Percentiles rank a stretch among this genome's conserved stretches.
These are phyloP conservation scores for Globodera rostochiensis DNA, from an alignment of 1,140 invertebrate species.

Conservation along the genomic window DNA sequence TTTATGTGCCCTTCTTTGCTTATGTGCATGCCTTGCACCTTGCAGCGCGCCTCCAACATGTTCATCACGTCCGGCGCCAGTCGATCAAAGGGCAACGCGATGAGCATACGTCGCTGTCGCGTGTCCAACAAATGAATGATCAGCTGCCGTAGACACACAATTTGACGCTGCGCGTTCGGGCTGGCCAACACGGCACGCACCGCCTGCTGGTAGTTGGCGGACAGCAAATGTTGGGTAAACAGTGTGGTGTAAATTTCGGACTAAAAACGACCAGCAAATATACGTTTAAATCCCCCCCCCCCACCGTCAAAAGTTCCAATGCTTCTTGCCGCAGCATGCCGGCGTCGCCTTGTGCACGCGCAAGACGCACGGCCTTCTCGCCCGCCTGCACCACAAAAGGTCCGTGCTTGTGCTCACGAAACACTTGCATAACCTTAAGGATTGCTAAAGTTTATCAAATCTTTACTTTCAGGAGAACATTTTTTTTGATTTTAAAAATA, in stretches of 20 bases:
- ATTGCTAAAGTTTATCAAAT: too few species aligned
- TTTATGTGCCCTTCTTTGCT: conserved; percentile 2
- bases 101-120: conserved; percentile 29
- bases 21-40: conserved; percentile 4
- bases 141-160: conserved; percentile 40
- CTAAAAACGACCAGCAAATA: not conserved
- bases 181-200: conserved; percentile 41
- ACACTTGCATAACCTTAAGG: conserved; percentile 40
- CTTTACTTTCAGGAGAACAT: too few species aligned
- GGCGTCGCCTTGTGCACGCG: not conserved
- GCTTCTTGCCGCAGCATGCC: conserved; percentile 20
- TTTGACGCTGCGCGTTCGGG: conserved; percentile 34
- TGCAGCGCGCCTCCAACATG: conserved; percentile 41
- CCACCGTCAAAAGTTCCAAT: not conserved
- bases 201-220: conserved; percentile 39
- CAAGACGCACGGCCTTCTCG: conserved; percentile 29
- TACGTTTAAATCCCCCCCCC: not conserved
- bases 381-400: conserved; percentile 44
- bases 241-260: conserved; percentile 44
- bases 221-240: conserved; percentile 43
- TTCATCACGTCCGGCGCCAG: conserved; percentile 40
- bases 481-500: not conserved
- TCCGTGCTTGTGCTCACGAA: conserved; percentile 42
- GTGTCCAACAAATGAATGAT: conserved; percentile 38
- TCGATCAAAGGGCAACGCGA: conserved; percentile 38